A percentile compares a stretch with the other conserved stretches of the same genome.
phyloP scores from a whole-genome alignment of 2,797 vertebrate species.

The Tokudaia tokunoshimensis region DNA sequence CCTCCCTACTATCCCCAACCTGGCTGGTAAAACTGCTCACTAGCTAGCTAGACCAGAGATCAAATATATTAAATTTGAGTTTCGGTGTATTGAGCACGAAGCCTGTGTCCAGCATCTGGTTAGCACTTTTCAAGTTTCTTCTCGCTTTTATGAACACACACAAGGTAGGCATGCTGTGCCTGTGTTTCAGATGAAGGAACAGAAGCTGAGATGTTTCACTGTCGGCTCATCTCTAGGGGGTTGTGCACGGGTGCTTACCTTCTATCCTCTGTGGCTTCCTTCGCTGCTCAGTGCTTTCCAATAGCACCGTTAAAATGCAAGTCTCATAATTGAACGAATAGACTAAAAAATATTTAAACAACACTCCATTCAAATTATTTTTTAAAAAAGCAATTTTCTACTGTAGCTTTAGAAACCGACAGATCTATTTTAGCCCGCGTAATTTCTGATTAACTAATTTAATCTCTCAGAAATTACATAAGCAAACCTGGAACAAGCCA shows the following conservation, averaged over 20 bases:
- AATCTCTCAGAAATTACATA: constrained; percentile 85
- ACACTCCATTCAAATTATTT: constrained; percentile 65
- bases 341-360: constrained; percentile 66
- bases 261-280: neutral
- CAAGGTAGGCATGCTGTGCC: neutral
- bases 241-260: neutral
- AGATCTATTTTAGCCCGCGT: constrained; percentile 83
- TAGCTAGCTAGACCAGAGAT: neutral
- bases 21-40: neutral
- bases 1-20: neutral
- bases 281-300: constrained; percentile 23
- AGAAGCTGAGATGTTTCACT: neutral
- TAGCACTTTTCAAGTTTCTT: neutral
- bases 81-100: neutral
- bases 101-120: neutral
- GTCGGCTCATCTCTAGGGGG: neutral
- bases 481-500: constrained; percentile 85
- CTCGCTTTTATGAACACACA: neutral
- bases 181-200: neutral
- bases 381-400: constrained; percentile 80
- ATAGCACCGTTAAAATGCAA: constrained; percentile 41
- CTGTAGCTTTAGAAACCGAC: constrained; percentile 83
- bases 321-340: neutral
- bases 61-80: neutral
- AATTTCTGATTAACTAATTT: constrained; percentile 88